These are phyloP conservation scores for Micrastur ruficollis DNA, from an alignment of 2,797 vertebrate genomes.

Conservation along the genomic window DNA sequence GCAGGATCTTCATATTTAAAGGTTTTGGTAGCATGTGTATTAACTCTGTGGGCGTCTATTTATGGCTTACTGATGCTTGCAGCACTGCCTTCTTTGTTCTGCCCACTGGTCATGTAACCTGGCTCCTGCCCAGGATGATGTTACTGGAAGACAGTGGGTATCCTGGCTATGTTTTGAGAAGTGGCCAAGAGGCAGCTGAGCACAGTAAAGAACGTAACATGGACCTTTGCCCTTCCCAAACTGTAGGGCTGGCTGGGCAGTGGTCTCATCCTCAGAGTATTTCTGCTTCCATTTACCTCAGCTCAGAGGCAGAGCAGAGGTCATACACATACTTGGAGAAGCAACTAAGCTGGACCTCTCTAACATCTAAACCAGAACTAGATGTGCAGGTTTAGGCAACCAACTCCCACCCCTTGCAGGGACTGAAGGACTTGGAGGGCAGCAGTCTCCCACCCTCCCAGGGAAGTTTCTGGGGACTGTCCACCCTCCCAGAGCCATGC, in stretches of 20 bases:
- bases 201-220: background rate
- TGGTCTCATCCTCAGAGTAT: background rate
- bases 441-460: background rate
- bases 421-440: background rate
- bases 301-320: background rate
- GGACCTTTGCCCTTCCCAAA: constrained; percentile 23
- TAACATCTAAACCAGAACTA: background rate
- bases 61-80: background rate
- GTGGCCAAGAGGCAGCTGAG: background rate
- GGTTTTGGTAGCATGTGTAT: background rate
- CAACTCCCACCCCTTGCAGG: background rate
- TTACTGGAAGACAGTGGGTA: constrained; percentile 2
- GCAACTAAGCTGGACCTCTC: background rate
- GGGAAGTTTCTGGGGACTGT: background rate
- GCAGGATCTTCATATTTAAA: background rate
- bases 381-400: background rate
- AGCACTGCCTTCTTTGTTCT: background rate
- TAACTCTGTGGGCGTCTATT: background rate
- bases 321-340: background rate
- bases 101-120: background rate
- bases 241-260: background rate
- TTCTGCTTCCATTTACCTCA: constrained; percentile 20
- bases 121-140: background rate
- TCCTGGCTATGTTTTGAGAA: background rate
- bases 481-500: background rate